Base-by-base conservation (phyloP, 2,797 vertebrate genomes). In the Silurus lanzhouensis region DNA sequence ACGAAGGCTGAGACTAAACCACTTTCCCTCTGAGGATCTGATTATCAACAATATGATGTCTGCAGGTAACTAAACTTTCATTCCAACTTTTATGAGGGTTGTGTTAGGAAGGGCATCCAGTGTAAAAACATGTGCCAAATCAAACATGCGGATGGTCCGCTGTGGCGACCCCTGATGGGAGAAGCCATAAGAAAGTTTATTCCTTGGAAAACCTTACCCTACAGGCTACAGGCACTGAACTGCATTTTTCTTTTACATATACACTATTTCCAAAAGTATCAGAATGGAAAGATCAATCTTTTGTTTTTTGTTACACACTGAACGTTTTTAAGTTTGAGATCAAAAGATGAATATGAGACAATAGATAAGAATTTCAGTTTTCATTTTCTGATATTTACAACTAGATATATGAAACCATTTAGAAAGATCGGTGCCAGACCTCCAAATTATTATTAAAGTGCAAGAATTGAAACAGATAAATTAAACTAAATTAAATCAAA, bases 31-130 rank as follows among this genome's bases (percentile, higher is more conserved):
- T 0, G 64, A 86, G 12, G 0, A 82, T 17, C 91, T 97, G 88
- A 52, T 78, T 31, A 87, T 98, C 85, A 93, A 92, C 27, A 92
- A 90, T 0, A 87, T 98, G 78, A 61, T 95, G 0, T 95, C 96
- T 13, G 95, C 93, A 93, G 96, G 97, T 99, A 86, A 91, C 94
- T 27, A 61, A 27, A 12, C 6, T 25, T 70, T 44, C 63, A 6
- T 3, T 52, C 31, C 31, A 31, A 31, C 31, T 31, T 31, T 31
- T 2, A 31, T 31, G 31, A 31, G 31, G 31, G 31, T 31, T 31
- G 31, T 31, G 31, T 31, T 31, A 31, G 31, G 31, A 31, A 31
- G 31, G 31, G 31, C 2, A 31, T 31, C 3, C 31, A 31, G 31
- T 31, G 31, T 31, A 31, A 31, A 31, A 31, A 31, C 31, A 31